Percentiles rank a stretch among this genome's conserved stretches.
phyloP scores from a whole-genome alignment of 2,888 invertebrate species.

The Parnassius glacialis region DNA sequence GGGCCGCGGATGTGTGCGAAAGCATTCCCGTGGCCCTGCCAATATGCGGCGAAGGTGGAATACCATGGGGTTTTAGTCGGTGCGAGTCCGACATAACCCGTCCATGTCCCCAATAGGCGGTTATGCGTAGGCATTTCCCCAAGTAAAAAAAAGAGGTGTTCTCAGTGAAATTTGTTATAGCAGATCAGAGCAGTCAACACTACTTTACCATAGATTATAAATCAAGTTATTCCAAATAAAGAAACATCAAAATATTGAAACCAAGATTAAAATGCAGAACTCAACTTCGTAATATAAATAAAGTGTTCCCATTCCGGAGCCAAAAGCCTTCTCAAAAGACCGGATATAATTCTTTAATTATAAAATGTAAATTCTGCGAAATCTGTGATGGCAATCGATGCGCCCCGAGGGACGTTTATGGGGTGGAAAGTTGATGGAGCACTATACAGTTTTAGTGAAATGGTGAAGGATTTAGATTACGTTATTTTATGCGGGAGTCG shows the following conservation, averaged over 20 bases:
- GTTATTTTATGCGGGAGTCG: constrained; percentile 11
- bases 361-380: constrained; percentile 73
- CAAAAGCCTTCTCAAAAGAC: constrained; percentile 15
- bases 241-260: background rate
- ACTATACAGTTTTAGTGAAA: constrained; percentile 29
- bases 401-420: constrained; percentile 62
- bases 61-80: too few relatives aligned
- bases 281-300: constrained; percentile 4
- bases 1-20: too few relatives aligned
- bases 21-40: too few relatives aligned
- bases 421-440: constrained; percentile 69
- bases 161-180: too few relatives aligned
- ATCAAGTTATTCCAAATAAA: background rate
- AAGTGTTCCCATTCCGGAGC: constrained; percentile 1
- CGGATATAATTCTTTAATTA: constrained; percentile 73
- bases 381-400: constrained; percentile 56
- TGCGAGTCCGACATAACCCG: too few relatives aligned
- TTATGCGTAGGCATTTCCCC: too few relatives aligned
- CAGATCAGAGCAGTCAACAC: too few relatives aligned
- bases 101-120: too few relatives aligned
- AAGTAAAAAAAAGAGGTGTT: too few relatives aligned
- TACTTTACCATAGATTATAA: too few relatives aligned
- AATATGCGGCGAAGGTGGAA: too few relatives aligned
- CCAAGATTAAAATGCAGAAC: constrained; percentile 3
- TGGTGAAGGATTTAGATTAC: constrained; percentile 30